Conservation (phyloP, 2,888 invertebrate genomes). For the Drosophila borborema region DNA sequence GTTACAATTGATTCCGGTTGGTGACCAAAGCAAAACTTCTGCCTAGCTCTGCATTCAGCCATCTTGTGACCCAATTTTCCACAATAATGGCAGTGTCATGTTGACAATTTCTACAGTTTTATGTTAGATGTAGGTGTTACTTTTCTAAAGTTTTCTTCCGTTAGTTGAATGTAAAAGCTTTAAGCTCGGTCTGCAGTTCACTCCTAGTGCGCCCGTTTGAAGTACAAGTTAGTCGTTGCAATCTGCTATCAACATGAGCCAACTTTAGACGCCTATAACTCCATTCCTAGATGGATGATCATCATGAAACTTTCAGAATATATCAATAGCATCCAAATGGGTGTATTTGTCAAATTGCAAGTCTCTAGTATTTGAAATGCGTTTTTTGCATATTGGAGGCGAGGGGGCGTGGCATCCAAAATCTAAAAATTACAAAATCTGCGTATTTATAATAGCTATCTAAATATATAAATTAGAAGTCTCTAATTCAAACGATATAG, state of each 20-base stretch:
- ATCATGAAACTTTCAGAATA: too few relatives aligned
- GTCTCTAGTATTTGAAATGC: too few relatives aligned
- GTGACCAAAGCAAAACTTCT: neutral
- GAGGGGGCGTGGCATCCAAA: too few relatives aligned
- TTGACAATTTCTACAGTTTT: neutral
- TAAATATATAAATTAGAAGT: too few relatives aligned
- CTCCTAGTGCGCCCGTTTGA: conserved; percentile 6
- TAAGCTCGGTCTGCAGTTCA: neutral
- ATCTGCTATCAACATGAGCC: conserved; percentile 28
- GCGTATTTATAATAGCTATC: too few relatives aligned
- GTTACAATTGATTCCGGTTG: too few relatives aligned
- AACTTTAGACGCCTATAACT: conserved; percentile 6
- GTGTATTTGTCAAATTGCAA: too few relatives aligned
- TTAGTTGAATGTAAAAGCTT: neutral
- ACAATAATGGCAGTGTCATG: neutral
- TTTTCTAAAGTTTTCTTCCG: neutral
- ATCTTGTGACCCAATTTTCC: neutral
- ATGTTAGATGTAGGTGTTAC: neutral
- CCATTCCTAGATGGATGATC: too few relatives aligned
- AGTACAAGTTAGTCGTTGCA: conserved; percentile 19
- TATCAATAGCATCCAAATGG: too few relatives aligned
- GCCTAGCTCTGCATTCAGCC: neutral
- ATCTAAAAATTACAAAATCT: too few relatives aligned
- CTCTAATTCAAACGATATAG: too few relatives aligned
- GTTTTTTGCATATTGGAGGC: too few relatives aligned